Base-by-base conservation (phyloP, 2,797 vertebrate genomes). In the Centropyge bicolor region DNA sequence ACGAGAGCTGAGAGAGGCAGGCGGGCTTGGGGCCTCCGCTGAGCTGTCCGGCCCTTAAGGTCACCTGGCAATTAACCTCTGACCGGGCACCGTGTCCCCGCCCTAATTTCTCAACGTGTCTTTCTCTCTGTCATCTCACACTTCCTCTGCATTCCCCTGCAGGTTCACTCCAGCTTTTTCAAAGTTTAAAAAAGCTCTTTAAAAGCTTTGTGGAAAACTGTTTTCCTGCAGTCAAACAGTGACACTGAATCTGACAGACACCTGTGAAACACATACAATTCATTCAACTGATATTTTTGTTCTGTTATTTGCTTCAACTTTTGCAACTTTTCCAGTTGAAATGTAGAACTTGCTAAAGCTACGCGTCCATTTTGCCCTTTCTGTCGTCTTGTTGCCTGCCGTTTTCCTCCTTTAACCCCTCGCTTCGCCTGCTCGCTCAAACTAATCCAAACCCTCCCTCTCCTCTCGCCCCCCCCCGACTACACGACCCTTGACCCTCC, bases 51-150 rank as follows among this genome's bases (percentile, higher is more conserved):
- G 87, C 80, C 82, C 85, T 85, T 41, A 76, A 88, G 92, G 94
- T 95, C 93, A 94, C 80, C 90, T 90, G 86, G 87, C 91, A 93
- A 95, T 95, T 95, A 94, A 94, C 94, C 94, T 92, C 87, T 88
- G 86, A 84, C 86, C 72, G 16, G 65, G 79, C 74, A 57, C 69
- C 82, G n/a, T 70, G 67, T 65, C 83, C 87, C 74, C 81, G 63
- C 70, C 78, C 81, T 73, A 9, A 57, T 86, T 74, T 76, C 64
- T 76, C n/a, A 70, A 64, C 16, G 4, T 67, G 66, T 71, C 67
- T 61, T 75, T 67, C 64, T 19, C 56, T 65, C n/a, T 22, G 40
- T 69, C 79, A 49, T 81, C 27, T 31, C 6, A 46, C 41, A 55
- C 71, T 74, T 86, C 74, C 71, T 74, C 60, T 61, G 8, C 7